Conservation (phyloP, 2,113 vertebrate genomes). For the Callipepla squamata region DNA sequence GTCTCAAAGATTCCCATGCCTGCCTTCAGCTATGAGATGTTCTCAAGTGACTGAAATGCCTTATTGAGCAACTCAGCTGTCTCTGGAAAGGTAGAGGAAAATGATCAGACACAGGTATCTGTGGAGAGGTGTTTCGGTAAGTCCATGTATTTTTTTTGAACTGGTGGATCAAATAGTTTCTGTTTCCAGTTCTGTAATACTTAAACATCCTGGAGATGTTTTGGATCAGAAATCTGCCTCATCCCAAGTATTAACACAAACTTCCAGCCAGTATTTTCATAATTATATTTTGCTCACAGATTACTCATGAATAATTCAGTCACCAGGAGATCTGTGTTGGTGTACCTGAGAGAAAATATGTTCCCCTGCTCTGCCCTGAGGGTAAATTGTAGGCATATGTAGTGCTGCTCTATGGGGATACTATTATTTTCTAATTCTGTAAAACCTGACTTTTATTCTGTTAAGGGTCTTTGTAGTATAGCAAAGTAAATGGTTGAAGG, state of each 20-base stretch:
- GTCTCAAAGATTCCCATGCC: background rate
- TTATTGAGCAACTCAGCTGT: accelerated
- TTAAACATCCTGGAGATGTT: background rate
- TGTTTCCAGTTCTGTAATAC: background rate
- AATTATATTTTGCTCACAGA: background rate
- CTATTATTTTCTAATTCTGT: background rate
- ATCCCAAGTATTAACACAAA: background rate
- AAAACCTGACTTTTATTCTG: slow-evolving; percentile 3
- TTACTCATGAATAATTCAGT: background rate
- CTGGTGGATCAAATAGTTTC: accelerated
- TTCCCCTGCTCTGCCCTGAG: background rate
- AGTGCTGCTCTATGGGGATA: background rate
- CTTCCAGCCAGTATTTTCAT: background rate
- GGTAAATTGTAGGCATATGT: background rate
- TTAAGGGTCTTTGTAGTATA: background rate
- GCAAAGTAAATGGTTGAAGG: slow-evolving; percentile 37
- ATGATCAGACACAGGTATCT: background rate
- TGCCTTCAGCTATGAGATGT: background rate
- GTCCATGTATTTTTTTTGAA: background rate
- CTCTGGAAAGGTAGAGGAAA: background rate
- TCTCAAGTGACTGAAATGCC: background rate
- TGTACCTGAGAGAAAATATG: background rate
- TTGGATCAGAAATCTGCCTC: background rate
- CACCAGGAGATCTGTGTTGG: background rate
- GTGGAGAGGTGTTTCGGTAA: accelerated